A percentile compares a stretch with the other conserved stretches of the same genome.
phyloP scores from a whole-genome alignment of 2,888 invertebrate species.

The Dorcus hopei region DNA sequence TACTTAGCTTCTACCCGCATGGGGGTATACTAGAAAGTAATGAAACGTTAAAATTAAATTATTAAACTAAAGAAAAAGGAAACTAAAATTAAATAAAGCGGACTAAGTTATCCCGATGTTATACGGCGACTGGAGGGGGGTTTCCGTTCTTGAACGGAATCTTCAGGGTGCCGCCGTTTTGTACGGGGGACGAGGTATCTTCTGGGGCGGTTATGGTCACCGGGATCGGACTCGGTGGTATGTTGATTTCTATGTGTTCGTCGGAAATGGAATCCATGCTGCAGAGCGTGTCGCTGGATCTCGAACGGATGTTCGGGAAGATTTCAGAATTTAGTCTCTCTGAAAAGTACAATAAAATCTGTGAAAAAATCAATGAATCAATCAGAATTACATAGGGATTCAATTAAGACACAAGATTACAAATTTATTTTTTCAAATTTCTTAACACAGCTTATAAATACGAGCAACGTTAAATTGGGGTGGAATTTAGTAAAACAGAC shows the following conservation, averaged over 20 bases:
- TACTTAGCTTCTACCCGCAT: not conserved
- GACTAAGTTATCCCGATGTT: not conserved
- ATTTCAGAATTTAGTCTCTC: conserved; percentile 46
- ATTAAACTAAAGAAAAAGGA: not conserved
- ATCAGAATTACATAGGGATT: too few relatives aligned
- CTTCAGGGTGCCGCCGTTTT: conserved; percentile 6
- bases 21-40: not conserved
- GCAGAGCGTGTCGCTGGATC: conserved; percentile 61
- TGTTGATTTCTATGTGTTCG: conserved; percentile 60
- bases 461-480: too few relatives aligned
- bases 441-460: too few relatives aligned
- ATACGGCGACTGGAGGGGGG: conserved; percentile 10
- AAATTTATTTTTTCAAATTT: too few relatives aligned
- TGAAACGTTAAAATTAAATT: not conserved
- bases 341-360: conserved; percentile 31
- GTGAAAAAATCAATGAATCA: too few relatives aligned
- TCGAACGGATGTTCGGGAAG: conserved; percentile 46
- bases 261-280: conserved; percentile 64
- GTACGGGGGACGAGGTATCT: conserved; percentile 21
- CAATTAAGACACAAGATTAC: too few relatives aligned
- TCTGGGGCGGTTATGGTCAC: conserved; percentile 49
- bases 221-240: conserved; percentile 48
- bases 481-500: too few relatives aligned
- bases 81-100: not conserved
- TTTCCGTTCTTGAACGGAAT: conserved; percentile 9